Evolutionary conservation across 1,140 invertebrate genomes (phyloP), one percentile per base, ranked within the genome.

Genomic region (Drosophila quadrilineata): DNA sequence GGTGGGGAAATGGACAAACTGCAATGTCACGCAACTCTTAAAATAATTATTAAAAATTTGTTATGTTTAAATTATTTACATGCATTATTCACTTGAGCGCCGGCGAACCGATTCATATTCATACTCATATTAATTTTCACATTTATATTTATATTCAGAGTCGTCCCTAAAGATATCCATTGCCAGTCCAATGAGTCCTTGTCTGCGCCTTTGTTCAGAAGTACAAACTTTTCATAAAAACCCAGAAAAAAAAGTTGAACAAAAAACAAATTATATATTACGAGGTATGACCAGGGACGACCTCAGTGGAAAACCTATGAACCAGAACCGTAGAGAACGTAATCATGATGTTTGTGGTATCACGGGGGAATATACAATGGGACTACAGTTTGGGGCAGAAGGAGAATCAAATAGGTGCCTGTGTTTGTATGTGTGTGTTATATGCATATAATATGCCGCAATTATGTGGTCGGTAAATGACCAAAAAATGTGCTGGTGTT

Each of bases 401-500:
- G 36, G 29, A 21, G 33, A 9, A 12, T 16, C 41, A 45, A 33
- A 19, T 53, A 57, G 69, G 52, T 45, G 29, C 31, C 28, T 31
- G 33, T 48, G 21, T 26, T 16, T 45, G 10, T 49, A 19, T 38
- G n/a, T 54, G 12, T 58, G 26, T 43, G 24, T 33, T 33, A 14
- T 72, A 58, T 70, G 73, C 74, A 85, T 85, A 85, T 79, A 79
- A 85, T 85, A 85, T 74, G 62, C 79, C 80, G 67, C 79, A 85
- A 85, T 85, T 85, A 85, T 85, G 79, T 85, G 79, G 79, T 85
- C 52, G 54, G 79, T 79, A 85, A 85, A 85, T 86, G 80, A 85
- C 79, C 79, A 85, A 85, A 85, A 85, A 85, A 79, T 85, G 74
- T 86, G 79, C 74, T 82, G 80, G 79, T 85, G 79, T 85, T 85